Conservation (phyloP, 92 coral and sea anemone genomes). For the Anthopleura xanthogrammica region DNA sequence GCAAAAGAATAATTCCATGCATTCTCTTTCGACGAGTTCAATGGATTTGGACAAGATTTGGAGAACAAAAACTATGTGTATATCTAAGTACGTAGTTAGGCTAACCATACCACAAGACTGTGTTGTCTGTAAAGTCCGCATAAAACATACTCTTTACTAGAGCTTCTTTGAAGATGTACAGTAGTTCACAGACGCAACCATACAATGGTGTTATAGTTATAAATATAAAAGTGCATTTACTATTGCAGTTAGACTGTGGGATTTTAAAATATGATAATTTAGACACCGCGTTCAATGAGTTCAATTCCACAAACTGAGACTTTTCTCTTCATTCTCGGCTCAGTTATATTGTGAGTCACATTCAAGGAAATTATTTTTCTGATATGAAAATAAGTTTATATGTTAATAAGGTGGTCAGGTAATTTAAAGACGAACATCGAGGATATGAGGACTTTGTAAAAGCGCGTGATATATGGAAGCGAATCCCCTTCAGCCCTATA, state of each 20-base stretch:
- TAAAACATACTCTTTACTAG: neutral
- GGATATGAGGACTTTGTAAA: neutral
- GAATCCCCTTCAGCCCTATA: neutral
- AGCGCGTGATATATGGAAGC: neutral
- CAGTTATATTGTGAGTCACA: too few relatives aligned
- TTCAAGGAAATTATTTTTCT: neutral
- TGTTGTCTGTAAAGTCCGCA: neutral
- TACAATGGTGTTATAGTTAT: constrained; percentile 4
- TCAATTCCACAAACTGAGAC: too few relatives aligned
- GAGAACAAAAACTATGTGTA: neutral
- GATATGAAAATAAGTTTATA: neutral
- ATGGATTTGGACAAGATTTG: neutral
- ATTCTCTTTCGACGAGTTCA: neutral
- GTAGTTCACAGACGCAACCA: constrained; percentile 1
- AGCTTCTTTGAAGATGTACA: neutral
- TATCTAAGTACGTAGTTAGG: neutral
- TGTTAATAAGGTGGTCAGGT: neutral
- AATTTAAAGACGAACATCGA: neutral
- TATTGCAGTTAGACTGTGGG: neutral
- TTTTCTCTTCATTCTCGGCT: too few relatives aligned
- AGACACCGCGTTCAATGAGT: too few relatives aligned
- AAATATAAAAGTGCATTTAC: neutral
- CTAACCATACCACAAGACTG: neutral
- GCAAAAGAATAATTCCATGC: neutral
- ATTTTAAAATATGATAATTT: neutral